Conservation (phyloP, 2,797 vertebrate species). For the Hippocampus kuda region DNA sequence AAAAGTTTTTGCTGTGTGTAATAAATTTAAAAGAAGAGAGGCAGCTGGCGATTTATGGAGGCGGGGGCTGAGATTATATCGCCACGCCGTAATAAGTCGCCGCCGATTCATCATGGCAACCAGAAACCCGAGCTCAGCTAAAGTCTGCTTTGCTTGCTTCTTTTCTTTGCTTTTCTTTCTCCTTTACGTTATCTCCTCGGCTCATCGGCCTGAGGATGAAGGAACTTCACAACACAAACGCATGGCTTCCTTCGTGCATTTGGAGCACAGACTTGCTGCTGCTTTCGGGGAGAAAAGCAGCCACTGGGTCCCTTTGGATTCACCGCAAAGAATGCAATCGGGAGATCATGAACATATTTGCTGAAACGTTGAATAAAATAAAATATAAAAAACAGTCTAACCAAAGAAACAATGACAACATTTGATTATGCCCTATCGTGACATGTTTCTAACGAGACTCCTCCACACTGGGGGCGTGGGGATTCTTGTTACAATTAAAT, state of each 20-base stretch:
- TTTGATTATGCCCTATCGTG: no score
- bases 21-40: slow-evolving; percentile 51
- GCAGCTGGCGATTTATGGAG: slow-evolving; percentile 40
- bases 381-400: background rate
- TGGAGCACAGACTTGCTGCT: slow-evolving; percentile 28
- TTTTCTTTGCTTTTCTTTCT: slow-evolving; percentile 18
- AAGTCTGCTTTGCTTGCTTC: slow-evolving; percentile 44
- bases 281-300: background rate
- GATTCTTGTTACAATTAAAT: no score
- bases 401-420: background rate
- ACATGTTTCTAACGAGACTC: no score
- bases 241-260: slow-evolving; percentile 2
- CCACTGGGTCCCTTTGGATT: background rate
- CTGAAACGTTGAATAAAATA: background rate
- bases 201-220: slow-evolving; percentile 37
- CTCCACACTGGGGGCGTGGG: no score
- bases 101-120: slow-evolving; percentile 49
- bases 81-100: slow-evolving; percentile 48
- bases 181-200: slow-evolving; percentile 21
- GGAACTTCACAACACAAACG: slow-evolving; percentile 12
- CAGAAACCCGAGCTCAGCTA: slow-evolving; percentile 57
- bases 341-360: background rate
- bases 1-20: slow-evolving; percentile 29
- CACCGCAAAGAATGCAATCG: background rate
- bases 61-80: slow-evolving; percentile 50